These are phyloP conservation scores for Gambusia affinis DNA, from an alignment of 2,113 vertebrate species.

Conservation along the genomic window DNA sequence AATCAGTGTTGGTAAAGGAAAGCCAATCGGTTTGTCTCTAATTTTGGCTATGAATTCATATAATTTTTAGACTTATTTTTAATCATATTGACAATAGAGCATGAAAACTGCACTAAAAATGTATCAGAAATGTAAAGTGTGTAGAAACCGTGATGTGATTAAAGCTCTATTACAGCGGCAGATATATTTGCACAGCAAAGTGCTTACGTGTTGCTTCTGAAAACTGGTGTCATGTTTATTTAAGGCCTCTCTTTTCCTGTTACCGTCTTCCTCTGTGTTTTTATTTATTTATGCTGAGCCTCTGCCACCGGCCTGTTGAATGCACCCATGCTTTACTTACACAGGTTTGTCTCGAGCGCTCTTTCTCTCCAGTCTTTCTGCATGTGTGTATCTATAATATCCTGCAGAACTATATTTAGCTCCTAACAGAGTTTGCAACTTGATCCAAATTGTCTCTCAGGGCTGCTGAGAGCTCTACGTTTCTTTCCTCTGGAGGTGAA, in stretches of 20 bases:
- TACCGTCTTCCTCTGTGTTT: not conserved
- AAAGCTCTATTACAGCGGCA: not conserved
- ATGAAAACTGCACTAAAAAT: not conserved
- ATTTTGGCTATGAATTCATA: not conserved
- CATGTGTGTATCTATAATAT: constrained; percentile 72
- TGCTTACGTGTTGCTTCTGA: not conserved
- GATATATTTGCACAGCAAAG: not conserved
- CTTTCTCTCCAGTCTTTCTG: constrained; percentile 9
- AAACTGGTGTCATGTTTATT: constrained; percentile 7
- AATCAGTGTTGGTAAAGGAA: no score
- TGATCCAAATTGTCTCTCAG: constrained; percentile 80
- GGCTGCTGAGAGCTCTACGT: constrained; percentile 55
- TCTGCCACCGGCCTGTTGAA: constrained; percentile 58
- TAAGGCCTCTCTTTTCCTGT: not conserved
- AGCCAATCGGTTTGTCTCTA: not conserved
- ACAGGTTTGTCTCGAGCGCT: constrained; percentile 12
- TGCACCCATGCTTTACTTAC: constrained; percentile 31
- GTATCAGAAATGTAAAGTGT: not conserved
- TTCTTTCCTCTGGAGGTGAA: constrained; percentile 60
- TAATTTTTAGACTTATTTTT: no score
- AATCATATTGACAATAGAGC: not conserved
- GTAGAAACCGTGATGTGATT: not conserved
- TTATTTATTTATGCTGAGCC: not conserved
- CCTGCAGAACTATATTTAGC: constrained; percentile 81
- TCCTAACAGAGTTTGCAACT: constrained; percentile 81